Evolutionary conservation across 2,888 invertebrate genomes (phyloP).

Genomic region (Polyommatus iphigenia): DNA sequence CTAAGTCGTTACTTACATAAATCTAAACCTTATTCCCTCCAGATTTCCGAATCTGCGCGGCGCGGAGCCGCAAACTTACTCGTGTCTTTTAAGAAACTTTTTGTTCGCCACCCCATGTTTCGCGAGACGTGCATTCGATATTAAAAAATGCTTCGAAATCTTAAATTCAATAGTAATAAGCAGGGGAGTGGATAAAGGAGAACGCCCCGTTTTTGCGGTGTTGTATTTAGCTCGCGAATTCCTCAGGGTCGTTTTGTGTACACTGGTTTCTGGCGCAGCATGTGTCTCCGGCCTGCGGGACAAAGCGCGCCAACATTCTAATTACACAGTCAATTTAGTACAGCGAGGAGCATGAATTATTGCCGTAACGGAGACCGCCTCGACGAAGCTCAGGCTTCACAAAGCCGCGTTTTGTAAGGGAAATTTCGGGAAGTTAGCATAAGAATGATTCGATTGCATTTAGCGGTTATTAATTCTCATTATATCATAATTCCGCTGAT

Average conservation of each 20-base stretch:
- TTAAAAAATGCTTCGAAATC: constrained; percentile 74
- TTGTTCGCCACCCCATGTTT: constrained; percentile 56
- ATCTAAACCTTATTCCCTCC: constrained; percentile 65
- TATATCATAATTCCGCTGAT: constrained; percentile 53
- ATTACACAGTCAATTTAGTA: constrained; percentile 79
- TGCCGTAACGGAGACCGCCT: constrained; percentile 70
- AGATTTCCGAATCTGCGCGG: constrained; percentile 51
- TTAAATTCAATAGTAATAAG: constrained; percentile 78
- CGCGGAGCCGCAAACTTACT: constrained; percentile 47
- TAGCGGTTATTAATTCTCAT: constrained; percentile 57
- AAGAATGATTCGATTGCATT: constrained; percentile 58
- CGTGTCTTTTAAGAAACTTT: constrained; percentile 50
- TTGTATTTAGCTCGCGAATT: constrained; percentile 76
- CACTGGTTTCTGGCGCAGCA: constrained; percentile 74
- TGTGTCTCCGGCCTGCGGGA: constrained; percentile 62
- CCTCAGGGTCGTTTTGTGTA: constrained; percentile 68
- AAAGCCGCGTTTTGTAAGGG: constrained; percentile 53
- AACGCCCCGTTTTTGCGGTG: constrained; percentile 77
- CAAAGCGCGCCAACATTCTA: constrained; percentile 68
- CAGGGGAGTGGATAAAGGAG: constrained; percentile 69
- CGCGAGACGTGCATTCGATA: constrained; percentile 67
- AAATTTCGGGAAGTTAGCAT: constrained; percentile 58
- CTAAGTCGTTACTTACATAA: constrained; percentile 49
- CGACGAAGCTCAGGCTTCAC: constrained; percentile 64
- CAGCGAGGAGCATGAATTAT: constrained; percentile 73